Conservation (phyloP, 2,888 invertebrate genomes). For the Autographa gamma region DNA sequence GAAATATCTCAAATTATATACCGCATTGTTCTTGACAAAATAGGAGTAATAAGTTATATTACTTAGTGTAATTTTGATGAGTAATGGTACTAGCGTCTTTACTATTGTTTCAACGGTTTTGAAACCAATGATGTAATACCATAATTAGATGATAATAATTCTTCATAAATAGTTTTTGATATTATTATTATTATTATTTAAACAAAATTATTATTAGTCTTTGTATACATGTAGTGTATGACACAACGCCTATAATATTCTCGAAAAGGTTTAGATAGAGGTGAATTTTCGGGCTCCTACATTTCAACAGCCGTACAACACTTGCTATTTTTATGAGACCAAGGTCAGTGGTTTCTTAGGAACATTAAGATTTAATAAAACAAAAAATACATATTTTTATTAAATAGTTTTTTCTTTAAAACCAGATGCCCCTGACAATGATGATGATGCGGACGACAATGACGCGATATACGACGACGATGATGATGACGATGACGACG, state of each 20-base stretch:
- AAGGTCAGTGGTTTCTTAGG: no score
- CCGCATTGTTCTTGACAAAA: constrained; percentile 2
- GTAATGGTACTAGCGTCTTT: constrained; percentile 32
- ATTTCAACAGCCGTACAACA: no score
- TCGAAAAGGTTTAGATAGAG: neutral
- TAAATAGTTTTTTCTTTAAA: neutral
- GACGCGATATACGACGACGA: constrained; percentile 81
- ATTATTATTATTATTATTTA: neutral
- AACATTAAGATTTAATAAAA: no score
- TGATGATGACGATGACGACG: constrained; percentile 73
- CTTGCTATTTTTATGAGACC: no score
- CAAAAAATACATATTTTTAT: no score
- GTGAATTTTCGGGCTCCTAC: neutral
- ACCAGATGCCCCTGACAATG: constrained; percentile 72
- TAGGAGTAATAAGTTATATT: constrained; percentile 28
- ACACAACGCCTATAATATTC: neutral
- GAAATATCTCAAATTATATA: neutral
- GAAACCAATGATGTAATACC: constrained; percentile 40
- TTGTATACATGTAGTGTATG: no score
- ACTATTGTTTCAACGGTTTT: constrained; percentile 37
- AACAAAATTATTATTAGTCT: no score
- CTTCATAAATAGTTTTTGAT: constrained; percentile 18
- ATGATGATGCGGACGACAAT: constrained; percentile 76
- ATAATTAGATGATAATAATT: constrained; percentile 30
- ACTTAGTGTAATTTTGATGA: constrained; percentile 42